A percentile compares a stretch with the other conserved stretches of the same genome.
Conservation (phyloP, 2,113 vertebrate genomes). For the Trematocara unimaculatum region DNA sequence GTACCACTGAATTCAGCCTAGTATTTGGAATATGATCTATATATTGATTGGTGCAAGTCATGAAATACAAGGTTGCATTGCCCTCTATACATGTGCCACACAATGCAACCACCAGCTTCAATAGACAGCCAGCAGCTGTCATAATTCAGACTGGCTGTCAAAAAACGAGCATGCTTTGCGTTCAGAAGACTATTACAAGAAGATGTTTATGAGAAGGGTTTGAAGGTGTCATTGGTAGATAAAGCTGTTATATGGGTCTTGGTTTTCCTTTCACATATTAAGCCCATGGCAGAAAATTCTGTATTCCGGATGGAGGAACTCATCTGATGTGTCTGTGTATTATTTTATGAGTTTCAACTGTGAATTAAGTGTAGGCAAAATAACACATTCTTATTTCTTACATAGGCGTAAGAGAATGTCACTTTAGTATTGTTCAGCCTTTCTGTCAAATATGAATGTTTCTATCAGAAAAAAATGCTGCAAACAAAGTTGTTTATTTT, state of each 20-base stretch:
- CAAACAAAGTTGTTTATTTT: constrained; percentile 35
- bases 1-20: constrained; percentile 12
- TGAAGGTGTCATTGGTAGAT: background rate
- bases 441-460: constrained; percentile 66
- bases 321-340: constrained; percentile 26
- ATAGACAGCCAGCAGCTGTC: constrained; percentile 2
- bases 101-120: constrained; percentile 31
- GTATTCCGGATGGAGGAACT: constrained; percentile 21
- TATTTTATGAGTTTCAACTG: constrained; percentile 54
- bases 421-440: constrained; percentile 65
- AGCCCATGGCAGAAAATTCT: background rate
- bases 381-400: constrained; percentile 46
- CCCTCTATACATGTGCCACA: constrained; percentile 43
- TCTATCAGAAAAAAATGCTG: constrained; percentile 48
- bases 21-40: constrained; percentile 24
- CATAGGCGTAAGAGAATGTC: constrained; percentile 55
- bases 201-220: background rate
- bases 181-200: background rate
- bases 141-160: constrained; percentile 5
- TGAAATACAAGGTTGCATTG: constrained; percentile 8
- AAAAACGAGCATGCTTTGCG: constrained; percentile 32
- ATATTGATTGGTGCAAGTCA: background rate
- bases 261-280: constrained; percentile 14
- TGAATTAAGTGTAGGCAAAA: constrained; percentile 52
- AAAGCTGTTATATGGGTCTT: background rate